Evolutionary conservation across 2,888 invertebrate species (phyloP), one percentile per base, ranked within the genome.

Genomic region (Ochlodes sylvanus): DNA sequence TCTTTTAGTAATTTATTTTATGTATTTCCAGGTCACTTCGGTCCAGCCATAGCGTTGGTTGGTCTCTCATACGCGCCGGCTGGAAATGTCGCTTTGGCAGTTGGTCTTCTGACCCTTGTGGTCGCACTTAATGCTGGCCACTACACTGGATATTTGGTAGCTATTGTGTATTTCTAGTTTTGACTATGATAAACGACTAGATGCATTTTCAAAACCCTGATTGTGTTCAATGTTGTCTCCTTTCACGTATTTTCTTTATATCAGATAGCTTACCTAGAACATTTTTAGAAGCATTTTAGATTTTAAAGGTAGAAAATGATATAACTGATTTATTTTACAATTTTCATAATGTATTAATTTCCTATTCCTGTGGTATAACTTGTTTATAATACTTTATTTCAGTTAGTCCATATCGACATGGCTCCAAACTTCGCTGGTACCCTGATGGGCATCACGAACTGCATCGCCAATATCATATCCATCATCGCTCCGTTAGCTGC

Each of bases 381-480:
- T n/a, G n/a, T n/a, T n/a, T n/a, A n/a, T n/a, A n/a, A 34, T 34
- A 15, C 15, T 54, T 94, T 96, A 0, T 95, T 95, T 3, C 95
- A 95, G 93, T 94, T 95, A 34, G 97, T 97, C 76, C 97, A 97
- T 77, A 96, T 97, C 69, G 97, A 98, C 86, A 94, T 98, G 79
- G 95, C 97, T 6, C 97, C 97, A 0, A 97, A 96, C 81, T 97
- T 96, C 80, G 96, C 97, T 0, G 97, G 97, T 1, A 95, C 96
- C 0, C 82, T 97, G 70, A 97, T 97, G 96, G 97, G 97, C 7
- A 95, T 97, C 73, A 97, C 97, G 2, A 97, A 97, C 84, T 95
- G 95, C 62, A 88, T 95, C 12, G 96, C 97, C 0, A 97, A 97
- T 79, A 83, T 96, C 10, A 94, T 96, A 76, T 96, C 97, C 52